These are phyloP conservation scores for Phrynocephalus vlangalii DNA, from an alignment of 2,797 vertebrate species.

Conservation along the genomic window DNA sequence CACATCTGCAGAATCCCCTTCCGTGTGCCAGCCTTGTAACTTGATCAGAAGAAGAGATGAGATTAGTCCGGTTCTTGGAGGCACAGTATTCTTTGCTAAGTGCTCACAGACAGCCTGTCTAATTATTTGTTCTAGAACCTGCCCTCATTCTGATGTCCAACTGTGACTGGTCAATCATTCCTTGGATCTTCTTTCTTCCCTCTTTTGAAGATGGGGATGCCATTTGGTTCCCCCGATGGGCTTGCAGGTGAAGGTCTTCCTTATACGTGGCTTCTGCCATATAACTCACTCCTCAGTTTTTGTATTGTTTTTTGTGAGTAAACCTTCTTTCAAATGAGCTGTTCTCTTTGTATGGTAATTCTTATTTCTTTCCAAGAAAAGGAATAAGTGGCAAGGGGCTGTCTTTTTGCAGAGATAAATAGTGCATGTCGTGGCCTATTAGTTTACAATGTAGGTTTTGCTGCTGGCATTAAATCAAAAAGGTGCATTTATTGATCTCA, in stretches of 20 bases:
- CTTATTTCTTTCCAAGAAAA: neutral
- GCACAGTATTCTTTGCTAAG: too few relatives aligned
- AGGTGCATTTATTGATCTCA: slow-evolving; percentile 34
- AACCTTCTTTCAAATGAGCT: neutral
- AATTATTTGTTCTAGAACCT: too few relatives aligned
- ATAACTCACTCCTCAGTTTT: neutral
- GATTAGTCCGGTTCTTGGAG: too few relatives aligned
- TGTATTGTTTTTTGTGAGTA: neutral
- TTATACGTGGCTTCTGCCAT: too few relatives aligned
- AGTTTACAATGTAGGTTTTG: slow-evolving; percentile 20
- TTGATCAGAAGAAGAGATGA: too few relatives aligned
- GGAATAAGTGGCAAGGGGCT: neutral
- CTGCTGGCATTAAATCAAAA: slow-evolving; percentile 34
- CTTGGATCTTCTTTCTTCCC: too few relatives aligned
- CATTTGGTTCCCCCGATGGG: neutral
- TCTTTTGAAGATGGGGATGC: too few relatives aligned
- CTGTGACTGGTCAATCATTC: too few relatives aligned
- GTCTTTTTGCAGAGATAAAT: neutral
- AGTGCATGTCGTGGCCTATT: neutral
- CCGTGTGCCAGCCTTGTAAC: too few relatives aligned
- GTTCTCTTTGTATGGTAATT: neutral
- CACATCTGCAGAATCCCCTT: too few relatives aligned
- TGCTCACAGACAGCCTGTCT: too few relatives aligned
- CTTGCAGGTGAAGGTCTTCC: neutral
- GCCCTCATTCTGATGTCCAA: too few relatives aligned